Evolutionary conservation across 1,140 invertebrate genomes (phyloP).

Genomic region (Latrodectus geometricus): DNA sequence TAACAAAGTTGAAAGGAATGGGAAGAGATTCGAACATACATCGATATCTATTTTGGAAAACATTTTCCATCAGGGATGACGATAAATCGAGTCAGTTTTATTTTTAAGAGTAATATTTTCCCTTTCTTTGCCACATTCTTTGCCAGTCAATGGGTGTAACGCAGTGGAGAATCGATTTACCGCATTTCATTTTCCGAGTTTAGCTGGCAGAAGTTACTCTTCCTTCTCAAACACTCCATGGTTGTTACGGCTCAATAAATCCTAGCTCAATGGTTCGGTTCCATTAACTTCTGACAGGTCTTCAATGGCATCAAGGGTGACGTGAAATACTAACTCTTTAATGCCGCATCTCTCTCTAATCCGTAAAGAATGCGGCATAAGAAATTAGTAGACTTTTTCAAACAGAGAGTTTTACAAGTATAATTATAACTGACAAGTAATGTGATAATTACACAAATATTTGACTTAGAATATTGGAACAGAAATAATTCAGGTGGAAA

Average conservation of each 20-base stretch:
- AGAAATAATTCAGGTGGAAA: no score
- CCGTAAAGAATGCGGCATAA: no score
- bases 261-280: constrained; percentile 23
- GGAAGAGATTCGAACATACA: constrained; percentile 4
- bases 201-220: background rate
- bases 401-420: no score
- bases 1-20: background rate
- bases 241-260: constrained; percentile 28
- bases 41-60: constrained; percentile 53
- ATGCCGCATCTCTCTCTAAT: background rate
- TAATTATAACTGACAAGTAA: no score
- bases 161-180: constrained; percentile 28
- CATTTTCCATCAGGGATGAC: constrained; percentile 42
- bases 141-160: background rate
- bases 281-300: constrained; percentile 44
- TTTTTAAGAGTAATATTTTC: constrained; percentile 3
- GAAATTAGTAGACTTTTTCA: no score
- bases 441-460: no score
- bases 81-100: constrained; percentile 24
- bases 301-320: constrained; percentile 4
- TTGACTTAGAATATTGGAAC: no score
- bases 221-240: constrained; percentile 17
- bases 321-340: background rate
- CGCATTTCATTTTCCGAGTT: constrained; percentile 5
- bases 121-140: constrained; percentile 4